Base-by-base conservation (phyloP, 2,888 invertebrate species). In the Argynnis bischoffii region DNA sequence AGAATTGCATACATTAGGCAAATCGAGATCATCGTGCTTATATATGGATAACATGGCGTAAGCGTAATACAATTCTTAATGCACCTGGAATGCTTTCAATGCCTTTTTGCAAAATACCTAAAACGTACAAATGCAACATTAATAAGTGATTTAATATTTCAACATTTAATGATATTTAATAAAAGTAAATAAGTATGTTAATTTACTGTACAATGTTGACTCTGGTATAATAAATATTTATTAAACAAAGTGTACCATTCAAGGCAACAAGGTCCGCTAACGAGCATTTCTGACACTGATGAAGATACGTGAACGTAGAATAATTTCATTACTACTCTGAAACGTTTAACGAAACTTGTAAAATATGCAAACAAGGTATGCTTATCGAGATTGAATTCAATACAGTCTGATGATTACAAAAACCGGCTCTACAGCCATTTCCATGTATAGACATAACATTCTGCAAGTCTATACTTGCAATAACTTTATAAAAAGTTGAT, bases 401-500 rank as follows among this genome's bases (percentile, higher is more conserved):
- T 84, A 81, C 79, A 80, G 76, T 78, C 81, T 79, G 83, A 85
- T 81, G 81, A 75, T 74, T 79, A 81, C 81, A 85, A 86, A 88
- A 91, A 90, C 90, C 85, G 76, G 90, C 81, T 80, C 73, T 74
- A 74, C 77, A 80, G 74, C 77, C 76, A 73, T 77, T 75, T 69
- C 90, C 89, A 82, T 89, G 72, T 86, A 87, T 69, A 86, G 89
- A 72, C 75, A 79, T 81, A 84, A 80, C 83, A 85, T 86, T 86
- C 82, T 85, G 86, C 85, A 85, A 84, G 82, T 86, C 80, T 80
- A 82, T 82, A 86, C 87, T 86, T 86, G 85, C 85, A 80, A 84
- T 87, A 84, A 80, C 80, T 82, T 79, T 75, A 81, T 81, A 90
- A 91, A 90, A 90, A 91, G 83, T 87, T 87, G 88, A 87, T 87